Evolutionary conservation across 1,140 invertebrate species (phyloP).

Genomic region (Plutomurus gul): DNA sequence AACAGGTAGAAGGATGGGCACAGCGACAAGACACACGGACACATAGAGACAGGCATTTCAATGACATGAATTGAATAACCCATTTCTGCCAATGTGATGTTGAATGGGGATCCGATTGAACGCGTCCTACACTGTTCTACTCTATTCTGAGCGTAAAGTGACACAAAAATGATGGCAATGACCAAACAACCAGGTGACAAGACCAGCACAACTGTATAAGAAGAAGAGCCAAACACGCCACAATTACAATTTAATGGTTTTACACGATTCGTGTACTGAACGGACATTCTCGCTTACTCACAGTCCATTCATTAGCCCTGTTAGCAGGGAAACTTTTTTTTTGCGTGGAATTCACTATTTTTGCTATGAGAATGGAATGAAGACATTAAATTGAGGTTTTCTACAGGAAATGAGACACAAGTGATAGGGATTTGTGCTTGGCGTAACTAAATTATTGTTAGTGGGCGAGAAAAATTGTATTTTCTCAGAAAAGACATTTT

Average conservation of each 20-base stretch:
- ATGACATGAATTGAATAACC: constrained; percentile 21
- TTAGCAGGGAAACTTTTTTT: too few species aligned
- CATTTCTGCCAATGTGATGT: neutral
- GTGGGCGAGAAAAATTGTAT: too few species aligned
- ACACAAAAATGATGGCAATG: constrained; percentile 17
- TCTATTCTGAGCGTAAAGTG: neutral
- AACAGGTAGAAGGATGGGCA: too few species aligned
- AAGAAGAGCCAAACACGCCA: neutral
- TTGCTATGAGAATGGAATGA: too few species aligned
- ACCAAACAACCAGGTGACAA: neutral
- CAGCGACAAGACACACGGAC: neutral
- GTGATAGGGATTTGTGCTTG: too few species aligned
- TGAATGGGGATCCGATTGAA: neutral
- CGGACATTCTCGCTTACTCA: neutral
- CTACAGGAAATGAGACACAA: too few species aligned
- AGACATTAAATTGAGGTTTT: too few species aligned
- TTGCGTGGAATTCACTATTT: too few species aligned
- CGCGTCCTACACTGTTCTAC: neutral
- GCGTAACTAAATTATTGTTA: too few species aligned
- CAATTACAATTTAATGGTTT: constrained; percentile 22
- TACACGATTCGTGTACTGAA: neutral
- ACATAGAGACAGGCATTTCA: neutral
- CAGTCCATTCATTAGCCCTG: neutral
- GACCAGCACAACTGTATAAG: neutral
- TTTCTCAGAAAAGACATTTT: too few species aligned